A percentile compares a stretch with the other conserved stretches of the same genome.
These are phyloP conservation scores for Aspidiotus destructor DNA, from an alignment of 2,888 invertebrate species.

Conservation along the genomic window DNA sequence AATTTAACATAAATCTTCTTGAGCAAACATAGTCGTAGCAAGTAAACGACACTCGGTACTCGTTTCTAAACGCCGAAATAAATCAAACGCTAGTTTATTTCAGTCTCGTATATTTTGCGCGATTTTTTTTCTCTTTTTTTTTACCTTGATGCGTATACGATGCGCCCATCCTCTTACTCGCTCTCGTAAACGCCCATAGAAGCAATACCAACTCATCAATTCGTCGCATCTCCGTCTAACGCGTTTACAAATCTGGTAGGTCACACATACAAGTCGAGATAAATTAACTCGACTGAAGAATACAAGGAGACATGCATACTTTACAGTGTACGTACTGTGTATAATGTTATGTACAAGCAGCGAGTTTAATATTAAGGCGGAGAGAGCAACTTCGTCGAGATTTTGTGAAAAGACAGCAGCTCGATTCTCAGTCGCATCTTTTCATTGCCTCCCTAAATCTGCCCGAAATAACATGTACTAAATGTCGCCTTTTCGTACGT, in stretches of 20 bases:
- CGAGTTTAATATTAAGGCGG: no score
- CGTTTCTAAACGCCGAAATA: constrained; percentile 1
- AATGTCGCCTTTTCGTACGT: constrained; percentile 28
- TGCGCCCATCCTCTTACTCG: no score
- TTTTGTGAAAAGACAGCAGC: not conserved
- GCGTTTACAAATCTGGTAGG: not conserved
- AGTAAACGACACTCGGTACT: not conserved
- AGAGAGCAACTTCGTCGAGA: not conserved
- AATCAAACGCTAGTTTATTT: constrained; percentile 4
- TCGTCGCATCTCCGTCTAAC: not conserved
- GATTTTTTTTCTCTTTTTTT: not conserved
- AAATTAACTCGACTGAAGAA: not conserved
- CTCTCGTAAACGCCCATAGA: no score
- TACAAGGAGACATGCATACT: not conserved
- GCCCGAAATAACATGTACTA: constrained; percentile 7
- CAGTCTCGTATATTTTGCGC: not conserved
- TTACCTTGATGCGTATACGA: not conserved
- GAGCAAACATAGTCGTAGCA: not conserved
- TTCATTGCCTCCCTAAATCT: not conserved
- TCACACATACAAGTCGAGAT: not conserved
- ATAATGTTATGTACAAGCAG: no score
- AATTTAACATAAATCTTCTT: constrained; percentile 4
- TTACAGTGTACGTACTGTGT: no score
- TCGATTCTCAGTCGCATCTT: not conserved
- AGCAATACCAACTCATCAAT: not conserved